phyloP scores from a whole-genome alignment of 1,140 invertebrate genomes.

The Eulimnadia texana region DNA sequence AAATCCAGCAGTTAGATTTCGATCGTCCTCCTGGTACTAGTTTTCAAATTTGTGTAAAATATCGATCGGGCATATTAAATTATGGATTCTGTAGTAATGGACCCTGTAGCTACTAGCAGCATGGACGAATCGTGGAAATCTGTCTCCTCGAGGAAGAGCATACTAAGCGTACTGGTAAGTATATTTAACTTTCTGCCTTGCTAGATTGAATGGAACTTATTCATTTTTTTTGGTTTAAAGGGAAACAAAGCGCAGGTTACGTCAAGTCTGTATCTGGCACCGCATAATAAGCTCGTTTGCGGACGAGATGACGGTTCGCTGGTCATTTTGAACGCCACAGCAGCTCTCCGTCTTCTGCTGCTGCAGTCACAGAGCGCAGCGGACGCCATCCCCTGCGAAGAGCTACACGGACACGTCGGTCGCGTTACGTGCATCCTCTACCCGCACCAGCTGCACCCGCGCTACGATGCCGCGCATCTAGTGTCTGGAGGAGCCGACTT shows the following conservation, averaged over 20 bases:
- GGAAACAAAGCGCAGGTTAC: slow-evolving; percentile 56
- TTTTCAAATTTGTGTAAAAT: slow-evolving; percentile 7
- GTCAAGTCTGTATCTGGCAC: slow-evolving; percentile 80
- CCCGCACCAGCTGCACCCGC: slow-evolving; percentile 77
- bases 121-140: slow-evolving; percentile 1
- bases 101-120: slow-evolving; percentile 16
- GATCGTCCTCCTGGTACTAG: slow-evolving; percentile 33
- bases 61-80: slow-evolving; percentile 22
- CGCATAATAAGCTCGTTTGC: slow-evolving; percentile 82
- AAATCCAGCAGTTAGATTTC: slow-evolving; percentile 40
- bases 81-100: slow-evolving; percentile 9
- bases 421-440: slow-evolving; percentile 90
- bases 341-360: slow-evolving; percentile 86
- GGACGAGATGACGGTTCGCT: slow-evolving; percentile 92
- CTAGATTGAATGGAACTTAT: neutral
- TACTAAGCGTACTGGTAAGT: neutral
- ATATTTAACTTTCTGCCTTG: no score
- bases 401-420: slow-evolving; percentile 78
- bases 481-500: slow-evolving; percentile 96
- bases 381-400: slow-evolving; percentile 39
- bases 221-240: no score
- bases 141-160: neutral
- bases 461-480: slow-evolving; percentile 82
- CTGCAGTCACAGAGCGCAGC: slow-evolving; percentile 38
- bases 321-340: slow-evolving; percentile 89